Percentiles rank a stretch among this genome's conserved stretches.
Evolutionary conservation across 2,888 invertebrate genomes (phyloP).

Genomic region (Osmoderma eremita): DNA sequence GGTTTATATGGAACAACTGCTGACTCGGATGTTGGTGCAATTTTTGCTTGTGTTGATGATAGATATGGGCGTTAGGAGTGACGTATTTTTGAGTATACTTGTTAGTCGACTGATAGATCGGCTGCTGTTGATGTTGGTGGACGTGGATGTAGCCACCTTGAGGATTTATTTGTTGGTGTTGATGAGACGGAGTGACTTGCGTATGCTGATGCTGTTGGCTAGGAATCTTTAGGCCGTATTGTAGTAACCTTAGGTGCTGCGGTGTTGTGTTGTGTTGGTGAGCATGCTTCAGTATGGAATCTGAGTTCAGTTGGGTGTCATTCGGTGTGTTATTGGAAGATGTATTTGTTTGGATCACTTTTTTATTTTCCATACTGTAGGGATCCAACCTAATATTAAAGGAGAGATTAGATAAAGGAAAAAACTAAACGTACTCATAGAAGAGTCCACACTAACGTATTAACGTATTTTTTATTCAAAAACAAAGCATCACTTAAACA

Average conservation of each 20-base stretch:
- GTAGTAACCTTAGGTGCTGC: constrained; percentile 67
- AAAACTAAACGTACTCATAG: too few relatives aligned
- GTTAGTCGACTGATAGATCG: constrained; percentile 52
- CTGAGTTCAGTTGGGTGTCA: constrained; percentile 48
- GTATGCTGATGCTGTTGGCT: constrained; percentile 66
- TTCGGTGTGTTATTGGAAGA: constrained; percentile 48
- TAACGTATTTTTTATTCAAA: constrained; percentile 9
- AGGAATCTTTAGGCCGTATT: constrained; percentile 69
- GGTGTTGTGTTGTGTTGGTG: constrained; percentile 69
- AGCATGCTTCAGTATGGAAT: constrained; percentile 64
- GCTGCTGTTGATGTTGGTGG: constrained; percentile 53
- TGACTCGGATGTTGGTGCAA: constrained; percentile 51
- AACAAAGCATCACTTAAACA: too few relatives aligned
- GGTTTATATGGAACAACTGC: constrained; percentile 50
- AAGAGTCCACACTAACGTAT: not conserved
- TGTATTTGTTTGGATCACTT: constrained; percentile 55
- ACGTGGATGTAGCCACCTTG: constrained; percentile 39
- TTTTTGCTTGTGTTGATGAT: constrained; percentile 37
- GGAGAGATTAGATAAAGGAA: constrained; percentile 15
- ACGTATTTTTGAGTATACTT: constrained; percentile 39
- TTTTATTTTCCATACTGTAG: constrained; percentile 62
- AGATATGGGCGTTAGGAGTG: constrained; percentile 24
- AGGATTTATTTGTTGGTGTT: constrained; percentile 55
- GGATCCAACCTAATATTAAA: constrained; percentile 59
- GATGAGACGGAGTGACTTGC: constrained; percentile 61